Percentiles rank a stretch among this genome's conserved stretches.
Evolutionary conservation across 2,113 vertebrate genomes (phyloP).

Genomic region (Sarotherodon lohbergeri): DNA sequence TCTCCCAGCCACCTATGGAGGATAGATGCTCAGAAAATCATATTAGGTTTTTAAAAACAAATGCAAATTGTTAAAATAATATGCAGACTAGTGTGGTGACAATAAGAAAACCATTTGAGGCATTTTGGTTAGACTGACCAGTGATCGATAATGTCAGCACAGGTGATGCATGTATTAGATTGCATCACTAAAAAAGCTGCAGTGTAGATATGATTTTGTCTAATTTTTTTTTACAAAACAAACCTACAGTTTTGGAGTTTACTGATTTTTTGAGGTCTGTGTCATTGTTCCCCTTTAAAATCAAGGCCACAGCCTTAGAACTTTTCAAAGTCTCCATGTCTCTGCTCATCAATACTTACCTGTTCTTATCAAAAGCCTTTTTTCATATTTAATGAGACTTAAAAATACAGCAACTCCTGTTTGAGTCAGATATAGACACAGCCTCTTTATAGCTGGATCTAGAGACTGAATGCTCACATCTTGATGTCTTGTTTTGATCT

Average conservation of each 20-base stretch:
- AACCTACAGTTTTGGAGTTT: not conserved
- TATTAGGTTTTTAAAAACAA: not conserved
- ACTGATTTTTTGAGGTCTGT: not conserved
- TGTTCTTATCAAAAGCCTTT: not conserved
- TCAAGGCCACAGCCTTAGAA: not conserved
- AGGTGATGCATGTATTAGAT: not conserved
- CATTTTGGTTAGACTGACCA: not conserved
- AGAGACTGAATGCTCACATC: not conserved
- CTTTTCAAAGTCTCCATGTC: not conserved
- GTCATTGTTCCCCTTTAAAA: not conserved
- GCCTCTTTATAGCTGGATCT: not conserved
- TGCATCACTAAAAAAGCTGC: not conserved
- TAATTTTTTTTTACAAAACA: rapidly evolving
- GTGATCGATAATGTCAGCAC: not conserved
- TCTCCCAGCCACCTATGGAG: not conserved
- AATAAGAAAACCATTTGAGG: not conserved
- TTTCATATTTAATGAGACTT: not conserved
- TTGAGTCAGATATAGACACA: not conserved
- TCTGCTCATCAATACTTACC: not conserved
- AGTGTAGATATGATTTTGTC: not conserved
- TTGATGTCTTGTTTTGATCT: not conserved
- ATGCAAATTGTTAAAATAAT: not conserved
- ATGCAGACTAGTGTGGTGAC: not conserved
- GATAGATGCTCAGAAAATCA: not conserved
- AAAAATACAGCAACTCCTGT: not conserved